Evolutionary conservation across 2,888 invertebrate genomes (phyloP).

Genomic region (Drosophila putrida): DNA sequence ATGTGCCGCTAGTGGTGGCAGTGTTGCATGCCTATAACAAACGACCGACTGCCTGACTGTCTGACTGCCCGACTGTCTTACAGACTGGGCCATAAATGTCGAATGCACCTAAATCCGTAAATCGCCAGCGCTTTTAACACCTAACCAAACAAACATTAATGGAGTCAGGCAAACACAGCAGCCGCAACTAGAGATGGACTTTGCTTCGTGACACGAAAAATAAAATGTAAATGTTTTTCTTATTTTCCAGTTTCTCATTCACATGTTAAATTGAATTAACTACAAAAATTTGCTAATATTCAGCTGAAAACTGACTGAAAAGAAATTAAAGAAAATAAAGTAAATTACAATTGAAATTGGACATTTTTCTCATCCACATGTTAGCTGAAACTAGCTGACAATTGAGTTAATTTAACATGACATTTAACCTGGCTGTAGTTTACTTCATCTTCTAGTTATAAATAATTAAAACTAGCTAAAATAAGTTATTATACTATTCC

Average conservation of each 20-base stretch:
- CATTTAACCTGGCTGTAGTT: too few species aligned
- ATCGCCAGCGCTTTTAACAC: slow-evolving; percentile 56
- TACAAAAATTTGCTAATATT: not conserved
- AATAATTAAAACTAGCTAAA: too few species aligned
- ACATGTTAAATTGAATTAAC: not conserved
- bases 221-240: not conserved
- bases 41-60: slow-evolving; percentile 5
- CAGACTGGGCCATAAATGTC: slow-evolving; percentile 37
- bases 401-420: too few species aligned
- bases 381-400: not conserved
- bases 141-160: slow-evolving; percentile 53
- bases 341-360: not conserved
- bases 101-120: slow-evolving; percentile 48
- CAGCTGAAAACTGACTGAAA: not conserved
- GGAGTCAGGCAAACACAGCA: slow-evolving; percentile 8
- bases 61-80: slow-evolving; percentile 9
- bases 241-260: not conserved
- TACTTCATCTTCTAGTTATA: too few species aligned
- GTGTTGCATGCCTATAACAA: slow-evolving; percentile 16
- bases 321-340: not conserved
- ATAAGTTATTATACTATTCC: not conserved
- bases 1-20: slow-evolving; percentile 24
- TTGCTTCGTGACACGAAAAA: slow-evolving; percentile 9
- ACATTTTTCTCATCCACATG: not conserved
- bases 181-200: slow-evolving; percentile 9